phyloP scores from a whole-genome alignment of 2,113 vertebrate species.

The Otis tarda region DNA sequence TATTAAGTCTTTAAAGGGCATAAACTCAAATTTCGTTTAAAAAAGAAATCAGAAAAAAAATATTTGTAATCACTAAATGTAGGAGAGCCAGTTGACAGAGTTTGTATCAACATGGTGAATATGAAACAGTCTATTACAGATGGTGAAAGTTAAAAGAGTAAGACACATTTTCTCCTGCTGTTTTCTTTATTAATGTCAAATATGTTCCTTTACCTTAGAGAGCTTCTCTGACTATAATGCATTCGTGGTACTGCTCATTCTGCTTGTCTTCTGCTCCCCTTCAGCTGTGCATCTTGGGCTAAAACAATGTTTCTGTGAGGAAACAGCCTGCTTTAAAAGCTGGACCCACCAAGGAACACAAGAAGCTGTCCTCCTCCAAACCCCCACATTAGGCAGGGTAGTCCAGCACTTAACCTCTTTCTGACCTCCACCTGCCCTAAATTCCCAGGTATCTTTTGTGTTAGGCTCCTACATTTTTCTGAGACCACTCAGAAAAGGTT shows the following conservation, averaged over 20 bases:
- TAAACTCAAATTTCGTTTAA: neutral
- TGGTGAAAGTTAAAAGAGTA: neutral
- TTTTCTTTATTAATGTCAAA: neutral
- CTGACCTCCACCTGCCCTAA: neutral
- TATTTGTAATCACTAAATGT: neutral
- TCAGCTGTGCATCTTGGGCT: neutral
- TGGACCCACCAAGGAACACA: neutral
- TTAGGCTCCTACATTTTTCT: neutral
- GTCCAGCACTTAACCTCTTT: neutral
- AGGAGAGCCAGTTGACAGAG: neutral
- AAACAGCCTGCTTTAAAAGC: neutral
- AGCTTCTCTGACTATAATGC: neutral
- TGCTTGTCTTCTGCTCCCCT: neutral
- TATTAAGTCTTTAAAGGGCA: neutral
- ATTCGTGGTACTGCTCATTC: neutral
- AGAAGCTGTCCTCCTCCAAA: neutral
- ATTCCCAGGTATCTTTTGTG: neutral
- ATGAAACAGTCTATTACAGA: neutral
- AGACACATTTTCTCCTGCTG: neutral
- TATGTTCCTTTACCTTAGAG: neutral
- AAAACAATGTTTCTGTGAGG: neutral
- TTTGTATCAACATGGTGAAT: neutral
- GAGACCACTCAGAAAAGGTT: neutral
- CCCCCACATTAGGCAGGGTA: accelerated
- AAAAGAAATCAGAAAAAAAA: neutral